Evolutionary conservation across 2,113 vertebrate species (phyloP).

Genomic region (Nannobrachium achirus): DNA sequence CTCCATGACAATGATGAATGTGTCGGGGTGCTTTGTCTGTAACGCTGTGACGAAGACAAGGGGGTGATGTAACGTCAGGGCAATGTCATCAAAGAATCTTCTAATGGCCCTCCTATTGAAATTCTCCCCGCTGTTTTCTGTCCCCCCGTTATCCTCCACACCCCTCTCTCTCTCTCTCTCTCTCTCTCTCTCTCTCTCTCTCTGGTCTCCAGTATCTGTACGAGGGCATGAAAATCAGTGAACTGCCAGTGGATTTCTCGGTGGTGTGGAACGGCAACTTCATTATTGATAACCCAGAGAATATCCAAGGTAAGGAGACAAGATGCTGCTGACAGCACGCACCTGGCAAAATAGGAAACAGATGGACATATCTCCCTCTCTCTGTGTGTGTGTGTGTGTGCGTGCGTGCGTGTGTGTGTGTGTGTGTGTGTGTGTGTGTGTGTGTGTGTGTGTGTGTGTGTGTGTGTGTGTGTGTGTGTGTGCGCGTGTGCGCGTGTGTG

Average conservation of each 20-base stretch:
- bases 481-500: too few relatives aligned
- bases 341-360: slow-evolving; percentile 1
- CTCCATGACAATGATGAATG: too few relatives aligned
- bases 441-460: too few relatives aligned
- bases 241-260: slow-evolving; percentile 94
- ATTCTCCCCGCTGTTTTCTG: slow-evolving; percentile 24
- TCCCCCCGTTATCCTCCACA: background rate
- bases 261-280: slow-evolving; percentile 99
- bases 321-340: slow-evolving; percentile 18
- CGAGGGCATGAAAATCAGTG: slow-evolving; percentile 94
- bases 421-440: too few relatives aligned
- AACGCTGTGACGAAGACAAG: slow-evolving; percentile 29
- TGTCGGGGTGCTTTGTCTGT: too few relatives aligned
- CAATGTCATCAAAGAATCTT: slow-evolving; percentile 41
- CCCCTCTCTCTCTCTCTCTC: slow-evolving; percentile 10
- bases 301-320: slow-evolving; percentile 87
- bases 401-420: too few relatives aligned
- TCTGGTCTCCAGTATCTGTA: slow-evolving; percentile 87
- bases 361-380: background rate
- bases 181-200: background rate
- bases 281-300: slow-evolving; percentile 95
- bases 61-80: slow-evolving; percentile 66
- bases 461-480: too few relatives aligned
- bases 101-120: slow-evolving; percentile 33
- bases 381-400: too few relatives aligned